Percentiles rank a stretch among this genome's conserved stretches.
Conservation (phyloP, 2,113 vertebrate species). For the Callipepla californica region DNA sequence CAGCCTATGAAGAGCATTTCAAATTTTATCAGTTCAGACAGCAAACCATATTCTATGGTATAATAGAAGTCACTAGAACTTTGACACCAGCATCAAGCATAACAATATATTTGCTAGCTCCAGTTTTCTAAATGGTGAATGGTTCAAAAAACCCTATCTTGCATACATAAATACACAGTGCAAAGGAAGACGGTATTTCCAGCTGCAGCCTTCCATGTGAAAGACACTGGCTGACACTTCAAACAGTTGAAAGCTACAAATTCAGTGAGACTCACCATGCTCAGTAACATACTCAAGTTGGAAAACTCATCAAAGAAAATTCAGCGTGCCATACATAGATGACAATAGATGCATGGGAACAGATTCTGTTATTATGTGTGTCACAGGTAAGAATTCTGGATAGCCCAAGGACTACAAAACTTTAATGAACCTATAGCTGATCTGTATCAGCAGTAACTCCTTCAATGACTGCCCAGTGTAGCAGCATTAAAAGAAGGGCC, state of each 20-base stretch:
- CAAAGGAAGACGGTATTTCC: not conserved
- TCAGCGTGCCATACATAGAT: not conserved
- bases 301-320: not conserved
- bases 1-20: not conserved
- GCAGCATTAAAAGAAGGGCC: not conserved
- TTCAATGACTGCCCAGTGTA: not conserved
- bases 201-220: not conserved
- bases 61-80: not conserved
- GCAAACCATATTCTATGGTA: not conserved
- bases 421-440: not conserved
- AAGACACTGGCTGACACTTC: not conserved
- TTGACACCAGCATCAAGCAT: not conserved
- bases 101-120: not conserved
- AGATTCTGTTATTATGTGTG: not conserved
- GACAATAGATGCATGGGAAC: not conserved
- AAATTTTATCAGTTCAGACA: not conserved
- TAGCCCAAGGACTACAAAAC: not conserved
- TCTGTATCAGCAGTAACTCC: not conserved
- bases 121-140: not conserved
- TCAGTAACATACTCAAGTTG: fast-evolving
- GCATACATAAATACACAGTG: not conserved
- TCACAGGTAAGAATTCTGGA: not conserved
- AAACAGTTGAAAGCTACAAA: not conserved
- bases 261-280: not conserved
- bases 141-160: not conserved